A percentile compares a stretch with the other conserved stretches of the same genome.
Evolutionary conservation across 2,113 vertebrate species (phyloP).

Genomic region (Oryzias javanicus): DNA sequence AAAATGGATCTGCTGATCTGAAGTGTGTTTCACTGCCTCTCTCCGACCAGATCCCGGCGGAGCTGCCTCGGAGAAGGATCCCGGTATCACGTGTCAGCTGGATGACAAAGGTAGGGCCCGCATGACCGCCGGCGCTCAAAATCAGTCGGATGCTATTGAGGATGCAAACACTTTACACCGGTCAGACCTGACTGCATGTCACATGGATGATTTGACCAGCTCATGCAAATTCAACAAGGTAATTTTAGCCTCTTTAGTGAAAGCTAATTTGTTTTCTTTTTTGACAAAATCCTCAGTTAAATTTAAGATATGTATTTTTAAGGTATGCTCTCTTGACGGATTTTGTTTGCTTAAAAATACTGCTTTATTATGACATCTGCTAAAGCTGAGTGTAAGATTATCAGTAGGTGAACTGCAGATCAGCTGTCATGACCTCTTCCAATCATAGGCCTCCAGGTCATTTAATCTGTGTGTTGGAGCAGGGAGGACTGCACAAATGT

Average conservation of each 20-base stretch:
- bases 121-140: constrained; percentile 36
- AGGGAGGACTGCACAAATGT: not conserved
- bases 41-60: constrained; percentile 82
- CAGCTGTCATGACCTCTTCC: constrained; percentile 4
- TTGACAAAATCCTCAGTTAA: not conserved
- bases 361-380: not conserved
- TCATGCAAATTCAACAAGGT: constrained; percentile 63
- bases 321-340: not conserved
- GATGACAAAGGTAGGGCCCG: constrained; percentile 68
- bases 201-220: constrained; percentile 55
- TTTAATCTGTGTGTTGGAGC: constrained; percentile 15
- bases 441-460: not conserved
- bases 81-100: constrained; percentile 63
- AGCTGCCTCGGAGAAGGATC: constrained; percentile 69
- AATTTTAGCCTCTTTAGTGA: constrained; percentile 52
- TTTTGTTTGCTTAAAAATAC: not conserved
- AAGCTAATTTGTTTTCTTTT: constrained; percentile 39
- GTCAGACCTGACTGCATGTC: constrained; percentile 57
- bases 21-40: constrained; percentile 71
- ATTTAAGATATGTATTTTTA: not conserved
- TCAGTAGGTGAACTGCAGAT: constrained; percentile 9
- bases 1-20: constrained; percentile 85
- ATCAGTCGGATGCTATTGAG: constrained; percentile 60
- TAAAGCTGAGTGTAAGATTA: constrained; percentile 9
- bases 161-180: constrained; percentile 55